Evolutionary conservation across 1,140 invertebrate genomes (phyloP).

Genomic region (Penaeus japonicus): DNA sequence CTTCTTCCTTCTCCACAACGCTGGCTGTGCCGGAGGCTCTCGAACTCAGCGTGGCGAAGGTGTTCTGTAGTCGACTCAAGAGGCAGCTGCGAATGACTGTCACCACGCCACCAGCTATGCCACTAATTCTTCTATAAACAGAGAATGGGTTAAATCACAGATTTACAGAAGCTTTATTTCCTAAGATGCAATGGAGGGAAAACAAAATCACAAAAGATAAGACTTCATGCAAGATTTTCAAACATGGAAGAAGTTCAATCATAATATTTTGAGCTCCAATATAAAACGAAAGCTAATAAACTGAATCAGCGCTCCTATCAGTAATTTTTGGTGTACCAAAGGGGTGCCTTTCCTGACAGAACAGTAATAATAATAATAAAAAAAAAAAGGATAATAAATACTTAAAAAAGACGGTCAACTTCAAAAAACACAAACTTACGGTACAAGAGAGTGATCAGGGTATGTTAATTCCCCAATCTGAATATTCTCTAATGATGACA

Average conservation of each 20-base stretch:
- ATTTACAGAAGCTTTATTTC: not conserved
- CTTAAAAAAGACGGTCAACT: not conserved
- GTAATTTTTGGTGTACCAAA: too few relatives aligned
- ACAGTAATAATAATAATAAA: not conserved
- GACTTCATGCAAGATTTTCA: too few relatives aligned
- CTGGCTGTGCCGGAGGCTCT: constrained; percentile 17
- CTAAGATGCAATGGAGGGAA: too few relatives aligned
- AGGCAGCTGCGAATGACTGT: constrained; percentile 75
- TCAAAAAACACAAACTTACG: constrained; percentile 72
- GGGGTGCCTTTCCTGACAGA: too few relatives aligned
- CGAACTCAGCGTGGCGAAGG: constrained; percentile 43
- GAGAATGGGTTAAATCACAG: not conserved
- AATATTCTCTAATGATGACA: constrained; percentile 76
- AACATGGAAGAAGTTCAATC: too few relatives aligned
- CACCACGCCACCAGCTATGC: constrained; percentile 75
- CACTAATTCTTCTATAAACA: constrained; percentile 71
- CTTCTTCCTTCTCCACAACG: not conserved
- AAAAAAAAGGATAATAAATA: not conserved
- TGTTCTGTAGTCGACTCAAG: constrained; percentile 59
- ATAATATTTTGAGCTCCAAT: too few relatives aligned
- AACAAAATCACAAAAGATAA: too few relatives aligned
- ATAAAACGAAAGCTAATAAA: too few relatives aligned
- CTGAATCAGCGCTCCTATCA: too few relatives aligned
- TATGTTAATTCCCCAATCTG: constrained; percentile 80
- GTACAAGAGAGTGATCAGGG: constrained; percentile 78